Percentiles rank a stretch among this genome's conserved stretches.
phyloP scores from a whole-genome alignment of 2,113 vertebrate genomes.

The Perca flavescens region DNA sequence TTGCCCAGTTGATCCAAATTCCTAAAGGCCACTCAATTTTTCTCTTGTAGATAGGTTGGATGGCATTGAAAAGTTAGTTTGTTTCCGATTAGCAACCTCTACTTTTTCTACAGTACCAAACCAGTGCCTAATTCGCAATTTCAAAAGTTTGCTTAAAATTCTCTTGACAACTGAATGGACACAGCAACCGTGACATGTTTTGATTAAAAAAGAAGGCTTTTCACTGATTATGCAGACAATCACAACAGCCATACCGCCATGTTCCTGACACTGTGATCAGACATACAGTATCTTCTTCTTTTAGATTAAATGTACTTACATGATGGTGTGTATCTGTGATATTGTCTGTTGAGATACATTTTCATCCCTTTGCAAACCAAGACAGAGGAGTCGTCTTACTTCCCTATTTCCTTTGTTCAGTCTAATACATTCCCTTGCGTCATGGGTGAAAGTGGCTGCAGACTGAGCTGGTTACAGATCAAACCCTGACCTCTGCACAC shows the following conservation, averaged over 20 bases:
- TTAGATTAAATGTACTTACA: background rate
- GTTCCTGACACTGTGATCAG: background rate
- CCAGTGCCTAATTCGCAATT: no score
- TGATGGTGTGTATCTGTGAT: background rate
- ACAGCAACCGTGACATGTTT: background rate
- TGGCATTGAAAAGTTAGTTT: no score
- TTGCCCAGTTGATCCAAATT: no score
- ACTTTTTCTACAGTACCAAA: no score
- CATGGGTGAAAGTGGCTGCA: background rate
- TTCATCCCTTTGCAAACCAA: background rate
- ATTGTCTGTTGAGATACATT: background rate
- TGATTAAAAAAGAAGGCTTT: background rate
- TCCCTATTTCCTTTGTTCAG: background rate
- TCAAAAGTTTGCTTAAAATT: no score
- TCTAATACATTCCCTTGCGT: background rate
- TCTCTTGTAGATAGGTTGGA: no score
- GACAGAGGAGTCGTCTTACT: background rate
- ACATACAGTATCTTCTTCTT: background rate
- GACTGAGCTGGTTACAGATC: background rate
- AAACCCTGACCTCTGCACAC: constrained; percentile 5
- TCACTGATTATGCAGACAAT: background rate
- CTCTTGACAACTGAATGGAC: no score
- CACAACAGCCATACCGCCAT: background rate
- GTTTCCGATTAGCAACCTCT: no score
- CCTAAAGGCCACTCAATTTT: no score